Conservation (phyloP, 2,888 invertebrate species). For the Aphodius sticticus region DNA sequence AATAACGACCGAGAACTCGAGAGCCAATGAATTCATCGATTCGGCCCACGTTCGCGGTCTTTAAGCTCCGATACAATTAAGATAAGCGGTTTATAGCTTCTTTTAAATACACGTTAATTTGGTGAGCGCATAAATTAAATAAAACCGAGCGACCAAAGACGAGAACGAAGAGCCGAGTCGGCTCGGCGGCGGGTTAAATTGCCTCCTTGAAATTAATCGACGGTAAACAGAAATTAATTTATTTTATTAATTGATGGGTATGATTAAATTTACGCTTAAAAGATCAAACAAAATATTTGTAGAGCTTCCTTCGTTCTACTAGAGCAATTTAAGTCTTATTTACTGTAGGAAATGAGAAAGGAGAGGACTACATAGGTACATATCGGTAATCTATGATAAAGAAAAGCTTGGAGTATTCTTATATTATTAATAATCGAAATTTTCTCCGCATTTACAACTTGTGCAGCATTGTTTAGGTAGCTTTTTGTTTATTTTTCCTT, state of each 20-base stretch:
- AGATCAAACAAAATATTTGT: background rate
- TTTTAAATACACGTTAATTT: constrained; percentile 23
- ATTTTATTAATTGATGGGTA: background rate
- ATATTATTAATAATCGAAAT: no score
- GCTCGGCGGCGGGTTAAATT: background rate
- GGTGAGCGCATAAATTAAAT: constrained; percentile 20
- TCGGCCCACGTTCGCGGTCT: constrained; percentile 9
- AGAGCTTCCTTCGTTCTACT: no score
- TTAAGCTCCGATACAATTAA: constrained; percentile 25
- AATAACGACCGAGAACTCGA: background rate
- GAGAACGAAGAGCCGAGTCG: background rate
- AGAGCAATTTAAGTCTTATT: no score
- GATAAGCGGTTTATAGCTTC: constrained; percentile 21
- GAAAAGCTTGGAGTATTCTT: no score
- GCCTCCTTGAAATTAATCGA: background rate
- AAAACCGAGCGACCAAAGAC: background rate
- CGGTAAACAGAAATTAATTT: background rate
- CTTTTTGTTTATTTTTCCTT: no score
- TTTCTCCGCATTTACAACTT: no score
- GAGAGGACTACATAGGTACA: no score
- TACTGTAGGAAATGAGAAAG: no score
- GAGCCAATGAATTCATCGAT: constrained; percentile 4
- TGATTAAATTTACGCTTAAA: background rate
- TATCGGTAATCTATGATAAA: no score
- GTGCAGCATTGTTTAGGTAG: no score